Evolutionary conservation across 1,140 invertebrate species (phyloP), one percentile per base, ranked within the genome.

Genomic region (Chlorops oryzae): DNA sequence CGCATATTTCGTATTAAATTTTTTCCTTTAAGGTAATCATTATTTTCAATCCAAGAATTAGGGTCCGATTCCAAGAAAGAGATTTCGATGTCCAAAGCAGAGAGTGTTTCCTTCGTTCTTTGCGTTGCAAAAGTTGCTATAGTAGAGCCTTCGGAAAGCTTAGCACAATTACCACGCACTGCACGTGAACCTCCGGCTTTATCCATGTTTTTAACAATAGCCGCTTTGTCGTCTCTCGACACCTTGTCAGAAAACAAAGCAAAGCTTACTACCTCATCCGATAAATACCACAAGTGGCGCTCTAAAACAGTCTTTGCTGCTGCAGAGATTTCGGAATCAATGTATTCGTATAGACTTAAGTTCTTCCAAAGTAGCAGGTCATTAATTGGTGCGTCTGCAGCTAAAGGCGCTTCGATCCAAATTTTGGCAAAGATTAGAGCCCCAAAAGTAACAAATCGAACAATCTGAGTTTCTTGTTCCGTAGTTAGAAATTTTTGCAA

Each of bases 211-310:
- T n/a, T 7, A 9, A 32, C 28, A 32, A 32, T 32, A 9, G 28
- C 28, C 28, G 7, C n/a, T 32, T 32, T 32, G 7, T 9, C 28
- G 3, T 35, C 18, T 10, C 10, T 9, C 3, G 28, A n/a, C 34
- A 37, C 10, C 22, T 42, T 42, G 7, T 21, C 10, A 2, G 40
- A 42, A 42, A 42, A 42, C 7, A 42, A n/a, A n/a, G 40, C 18
- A 10, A 42, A 21, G 6, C 20, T 23, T 5, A 42, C 40, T 7
- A 42, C 9, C 15, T 42, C 40, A n/a, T 42, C 40, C 2, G 18
- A 42, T 23, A 42, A n/a, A 23, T 42, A 42, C 40, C 40, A 42
- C 21, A 42, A 42, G 15, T 42, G 40, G 9, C 10, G 21, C 40
- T 42, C 18, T 12, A 42, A 42, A 10, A 13, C 21, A 12, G 10